Base-by-base conservation (phyloP, 2,113 vertebrate species). In the Neomonachus schauinslandi region DNA sequence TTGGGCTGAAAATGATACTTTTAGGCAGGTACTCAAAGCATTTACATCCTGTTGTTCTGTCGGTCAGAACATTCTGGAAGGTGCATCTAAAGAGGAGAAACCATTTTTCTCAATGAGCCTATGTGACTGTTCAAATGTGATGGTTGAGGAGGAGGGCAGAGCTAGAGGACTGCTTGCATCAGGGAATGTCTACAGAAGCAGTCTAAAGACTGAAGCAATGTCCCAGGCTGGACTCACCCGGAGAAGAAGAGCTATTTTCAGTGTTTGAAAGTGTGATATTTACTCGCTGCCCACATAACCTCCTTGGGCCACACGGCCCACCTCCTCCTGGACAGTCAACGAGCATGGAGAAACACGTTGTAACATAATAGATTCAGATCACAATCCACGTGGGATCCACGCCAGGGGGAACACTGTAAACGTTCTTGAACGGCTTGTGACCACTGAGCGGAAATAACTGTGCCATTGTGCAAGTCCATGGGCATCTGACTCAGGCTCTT, bases 31-130 rank as follows among this genome's bases (percentile, higher is more conserved):
- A 63, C 90, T 7, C 69, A 97, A 95, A 94, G 71, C 18, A 15
- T 89, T 97, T 39, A 84, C 81, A 89, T 97, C 71, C 77, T 94
- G 24, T 96, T 77, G 7, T 76, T 95, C 74, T 94, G 5, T 28
- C 61, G 80, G 10, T 94, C 71, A 80, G 53, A 96, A 82, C 12
- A 11, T 72, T 93, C 77, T 94, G 7, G 39, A 84, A 85, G 72
- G 11, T 81, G 21, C 61, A 36, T n/a, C 67, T 81, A 31, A 91
- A 82, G 42, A 91, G 93, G 16, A 81, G 51, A 96, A 88, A 90
- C 57, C 71, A 28, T 16, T 92, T 91, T 96, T 61, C 65, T 63
- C 71, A 21, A 18, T 51, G 57, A 76, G 16, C 24, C 67, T 94
- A 31, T 55, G 12, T 77, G 49, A 39, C 24, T 7, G 3, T 83